Conservation (phyloP, 2,888 invertebrate species). For the Atrina japonica region DNA sequence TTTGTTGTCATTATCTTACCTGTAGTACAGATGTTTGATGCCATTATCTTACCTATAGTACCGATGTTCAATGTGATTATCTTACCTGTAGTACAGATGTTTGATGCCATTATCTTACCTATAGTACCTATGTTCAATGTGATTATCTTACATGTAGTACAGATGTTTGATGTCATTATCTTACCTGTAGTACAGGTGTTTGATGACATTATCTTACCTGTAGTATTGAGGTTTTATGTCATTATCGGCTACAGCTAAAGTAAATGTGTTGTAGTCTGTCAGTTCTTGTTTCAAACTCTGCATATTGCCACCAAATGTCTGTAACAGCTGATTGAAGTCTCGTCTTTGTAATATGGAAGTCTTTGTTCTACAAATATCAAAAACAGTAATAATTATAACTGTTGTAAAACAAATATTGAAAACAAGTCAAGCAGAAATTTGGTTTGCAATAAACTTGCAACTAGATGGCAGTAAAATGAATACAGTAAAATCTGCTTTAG, state of each 20-base stretch:
- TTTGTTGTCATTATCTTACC: constrained; percentile 52
- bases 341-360: constrained; percentile 76
- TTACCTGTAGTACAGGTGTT: constrained; percentile 82
- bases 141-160: no score
- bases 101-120: constrained; percentile 83
- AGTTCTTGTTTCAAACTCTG: constrained; percentile 90
- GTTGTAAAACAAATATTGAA: no score
- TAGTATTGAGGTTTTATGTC: constrained; percentile 83
- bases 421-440: no score
- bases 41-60: constrained; percentile 80
- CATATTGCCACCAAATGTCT: constrained; percentile 75
- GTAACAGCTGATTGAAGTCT: constrained; percentile 77
- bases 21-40: constrained; percentile 83
- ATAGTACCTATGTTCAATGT: constrained; percentile 83
- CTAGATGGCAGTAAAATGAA: no score
- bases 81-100: constrained; percentile 82
- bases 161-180: no score
- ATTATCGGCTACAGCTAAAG: constrained; percentile 82
- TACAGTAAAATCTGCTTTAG: no score
- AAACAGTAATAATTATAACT: no score
- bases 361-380: constrained; percentile 66
- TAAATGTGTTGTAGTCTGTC: constrained; percentile 91
- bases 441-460: no score
- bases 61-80: constrained; percentile 84
- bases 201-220: constrained; percentile 79